Evolutionary conservation across 2,113 vertebrate genomes (phyloP), one percentile per base, ranked within the genome.

Genomic region (Bubo scandiacus): DNA sequence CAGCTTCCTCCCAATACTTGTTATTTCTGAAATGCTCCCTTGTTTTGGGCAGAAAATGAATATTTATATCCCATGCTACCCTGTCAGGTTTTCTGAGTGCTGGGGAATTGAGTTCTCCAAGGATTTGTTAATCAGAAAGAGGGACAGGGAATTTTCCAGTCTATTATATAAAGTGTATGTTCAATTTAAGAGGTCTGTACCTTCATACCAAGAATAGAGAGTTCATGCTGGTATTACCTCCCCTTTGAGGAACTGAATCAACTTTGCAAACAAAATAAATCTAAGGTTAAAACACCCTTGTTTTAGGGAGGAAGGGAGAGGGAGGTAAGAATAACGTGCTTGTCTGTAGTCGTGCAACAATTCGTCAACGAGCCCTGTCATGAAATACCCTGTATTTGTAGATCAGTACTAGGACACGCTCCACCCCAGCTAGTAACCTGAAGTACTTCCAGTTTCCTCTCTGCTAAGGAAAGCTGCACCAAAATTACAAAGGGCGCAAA

Each of bases 401-500:
- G 66, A 57, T 49, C 20, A 23, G 30, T 7, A 12, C 36, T 36
- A 30, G 92, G 36, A 51, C 81, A 26, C 54, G 2, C 3, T 72
- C 52, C 25, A 57, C 78, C 49, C 34, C 45, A 62, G 38, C 19
- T 7, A 12, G 38, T 78, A 73, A 86, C 66, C 74, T 93, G 75
- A 92, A 88, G 74, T 86, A 9, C 81, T 96, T 97, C 82, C 81
- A 88, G 73, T 49, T 93, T 68, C 74, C 43, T 81, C n/a, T 27
- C 13, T 0, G 3, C 68, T 88, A 4, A 59, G 38, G 32, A 12
- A 32, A 6, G 47, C 81, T 61, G 34, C 47, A 34, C 58, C 26
- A 22, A 20, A 86, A n/a, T 29, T 18, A 27, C 36, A 49, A 19
- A 92, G 80, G 70, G 61, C 42, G 87, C n/a, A 32, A 26, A 40